Evolutionary conservation across 2,113 vertebrate species (phyloP).

Genomic region (Xiphophorus maculatus): DNA sequence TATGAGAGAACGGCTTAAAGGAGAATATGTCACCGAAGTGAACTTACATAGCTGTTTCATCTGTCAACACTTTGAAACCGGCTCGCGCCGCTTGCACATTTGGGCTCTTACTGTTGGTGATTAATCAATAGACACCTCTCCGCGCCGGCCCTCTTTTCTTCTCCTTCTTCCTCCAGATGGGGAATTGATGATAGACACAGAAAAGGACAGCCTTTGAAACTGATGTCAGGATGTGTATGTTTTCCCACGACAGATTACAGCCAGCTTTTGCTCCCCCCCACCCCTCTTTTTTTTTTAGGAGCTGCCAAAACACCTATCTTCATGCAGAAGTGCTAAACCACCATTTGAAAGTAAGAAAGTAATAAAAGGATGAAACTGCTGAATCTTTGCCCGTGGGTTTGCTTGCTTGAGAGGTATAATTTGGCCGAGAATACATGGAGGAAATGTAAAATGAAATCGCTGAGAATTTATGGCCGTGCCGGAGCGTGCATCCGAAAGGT

Average conservation of each 20-base stretch:
- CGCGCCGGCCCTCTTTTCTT: constrained; percentile 4
- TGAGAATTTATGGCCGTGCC: constrained; percentile 64
- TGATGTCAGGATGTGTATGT: constrained; percentile 51
- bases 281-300: background rate
- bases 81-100: constrained; percentile 54
- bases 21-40: constrained; percentile 61
- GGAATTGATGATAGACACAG: constrained; percentile 52
- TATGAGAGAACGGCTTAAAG: constrained; percentile 73
- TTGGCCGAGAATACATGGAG: constrained; percentile 65
- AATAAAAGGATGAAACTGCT: constrained; percentile 49
- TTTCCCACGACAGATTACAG: constrained; percentile 44
- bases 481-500: constrained; percentile 66
- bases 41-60: constrained; percentile 67
- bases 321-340: constrained; percentile 31
- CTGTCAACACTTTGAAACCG: constrained; percentile 69
- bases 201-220: constrained; percentile 58
- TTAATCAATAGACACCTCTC: constrained; percentile 66
- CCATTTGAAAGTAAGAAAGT: constrained; percentile 17
- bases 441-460: constrained; percentile 74
- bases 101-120: constrained; percentile 48
- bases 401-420: constrained; percentile 61
- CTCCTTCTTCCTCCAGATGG: constrained; percentile 43
- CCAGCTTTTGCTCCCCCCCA: background rate
- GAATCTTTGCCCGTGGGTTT: constrained; percentile 40
- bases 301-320: constrained; percentile 43